Evolutionary conservation across 2,888 invertebrate genomes (phyloP).

Genomic region (Eupsilia transversa): DNA sequence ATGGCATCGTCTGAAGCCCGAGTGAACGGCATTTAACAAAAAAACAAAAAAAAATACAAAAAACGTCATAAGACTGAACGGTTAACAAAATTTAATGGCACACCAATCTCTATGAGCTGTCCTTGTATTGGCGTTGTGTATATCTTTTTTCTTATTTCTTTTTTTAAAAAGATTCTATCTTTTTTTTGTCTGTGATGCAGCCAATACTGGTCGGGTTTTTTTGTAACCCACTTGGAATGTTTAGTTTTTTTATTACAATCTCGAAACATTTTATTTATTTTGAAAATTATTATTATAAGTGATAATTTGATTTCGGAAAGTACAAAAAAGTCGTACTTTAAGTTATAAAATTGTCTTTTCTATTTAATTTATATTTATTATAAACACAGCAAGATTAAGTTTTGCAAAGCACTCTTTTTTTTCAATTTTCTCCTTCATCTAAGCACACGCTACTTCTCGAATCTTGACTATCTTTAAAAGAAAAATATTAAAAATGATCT

Average conservation of each 20-base stretch:
- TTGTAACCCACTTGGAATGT: background rate
- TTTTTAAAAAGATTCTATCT: conserved; percentile 12
- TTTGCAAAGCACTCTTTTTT: conserved; percentile 9
- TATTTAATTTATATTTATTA: conserved; percentile 1
- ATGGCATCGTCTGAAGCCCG: conserved; percentile 99
- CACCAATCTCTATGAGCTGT: conserved; percentile 71
- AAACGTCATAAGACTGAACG: conserved; percentile 89
- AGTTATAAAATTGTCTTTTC: background rate
- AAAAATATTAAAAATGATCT: conserved; percentile 53
- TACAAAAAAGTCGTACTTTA: background rate
- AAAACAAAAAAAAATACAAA: conserved; percentile 73
- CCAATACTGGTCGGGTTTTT: conserved; percentile 15
- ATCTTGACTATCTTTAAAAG: conserved; percentile 67
- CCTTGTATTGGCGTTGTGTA: conserved; percentile 66
- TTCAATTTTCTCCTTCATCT: conserved; percentile 29
- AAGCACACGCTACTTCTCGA: conserved; percentile 67
- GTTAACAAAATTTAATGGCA: conserved; percentile 82
- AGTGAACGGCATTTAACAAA: conserved; percentile 89
- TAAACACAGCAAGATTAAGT: background rate
- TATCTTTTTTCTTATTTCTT: conserved; percentile 32
- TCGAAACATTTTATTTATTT: conserved; percentile 1
- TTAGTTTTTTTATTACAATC: background rate
- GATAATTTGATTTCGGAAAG: background rate
- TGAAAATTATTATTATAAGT: background rate
- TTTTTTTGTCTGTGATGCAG: conserved; percentile 9